Evolutionary conservation across 2,113 vertebrate genomes (phyloP).

Genomic region (Phalacrocorax brasilianus): DNA sequence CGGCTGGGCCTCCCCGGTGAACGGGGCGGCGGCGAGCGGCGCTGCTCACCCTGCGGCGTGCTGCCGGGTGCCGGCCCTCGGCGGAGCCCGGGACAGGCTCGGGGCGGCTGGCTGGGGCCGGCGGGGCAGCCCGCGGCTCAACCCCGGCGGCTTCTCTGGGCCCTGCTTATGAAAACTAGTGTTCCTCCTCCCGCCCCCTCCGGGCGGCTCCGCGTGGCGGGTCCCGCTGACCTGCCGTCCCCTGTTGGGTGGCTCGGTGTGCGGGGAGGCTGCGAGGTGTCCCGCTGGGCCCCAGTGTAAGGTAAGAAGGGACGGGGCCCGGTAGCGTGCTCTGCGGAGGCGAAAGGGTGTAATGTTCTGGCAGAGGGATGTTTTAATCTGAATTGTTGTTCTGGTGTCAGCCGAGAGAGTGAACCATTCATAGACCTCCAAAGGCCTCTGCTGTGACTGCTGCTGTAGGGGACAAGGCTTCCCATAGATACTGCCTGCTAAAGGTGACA

Average conservation of each 20-base stretch:
- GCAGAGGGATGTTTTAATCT: fast-evolving
- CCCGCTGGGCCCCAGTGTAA: background rate
- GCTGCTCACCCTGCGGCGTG: too few species aligned
- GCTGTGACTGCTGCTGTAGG: fast-evolving
- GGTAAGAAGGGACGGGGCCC: background rate
- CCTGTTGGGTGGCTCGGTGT: fast-evolving
- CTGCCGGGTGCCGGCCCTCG: too few species aligned
- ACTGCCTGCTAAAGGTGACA: background rate
- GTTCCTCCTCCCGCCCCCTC: fast-evolving
- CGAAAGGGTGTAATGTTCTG: fast-evolving
- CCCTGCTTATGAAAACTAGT: fast-evolving
- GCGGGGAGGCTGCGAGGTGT: fast-evolving
- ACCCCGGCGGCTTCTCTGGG: fast-evolving
- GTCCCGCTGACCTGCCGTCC: fast-evolving
- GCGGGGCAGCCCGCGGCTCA: fast-evolving
- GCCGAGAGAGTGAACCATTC: background rate
- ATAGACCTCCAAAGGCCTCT: fast-evolving
- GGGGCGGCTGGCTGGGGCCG: background rate
- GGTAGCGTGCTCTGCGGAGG: too few species aligned
- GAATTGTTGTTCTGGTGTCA: background rate
- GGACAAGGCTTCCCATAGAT: background rate
- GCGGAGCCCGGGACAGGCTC: background rate
- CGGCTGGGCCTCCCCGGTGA: too few species aligned
- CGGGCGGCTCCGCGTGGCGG: fast-evolving
- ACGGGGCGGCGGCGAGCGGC: too few species aligned